Evolutionary conservation across 2,888 invertebrate genomes (phyloP).

Genomic region (Eugnorisma glareosa): DNA sequence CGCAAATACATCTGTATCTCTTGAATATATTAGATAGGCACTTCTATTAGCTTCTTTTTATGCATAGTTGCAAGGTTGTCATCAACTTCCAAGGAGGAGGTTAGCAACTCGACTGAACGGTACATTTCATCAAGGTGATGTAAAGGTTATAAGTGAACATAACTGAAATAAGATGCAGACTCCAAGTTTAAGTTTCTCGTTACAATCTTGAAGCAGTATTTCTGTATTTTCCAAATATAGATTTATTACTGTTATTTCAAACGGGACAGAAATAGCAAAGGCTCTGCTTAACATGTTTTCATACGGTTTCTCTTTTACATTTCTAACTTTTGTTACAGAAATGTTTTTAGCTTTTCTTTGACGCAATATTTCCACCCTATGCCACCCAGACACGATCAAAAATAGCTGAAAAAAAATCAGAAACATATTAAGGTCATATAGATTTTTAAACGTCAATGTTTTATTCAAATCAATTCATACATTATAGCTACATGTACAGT

Average conservation of each 20-base stretch:
- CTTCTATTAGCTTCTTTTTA: not conserved
- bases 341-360: too few relatives aligned
- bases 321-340: too few relatives aligned
- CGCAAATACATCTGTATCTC: conserved; percentile 6
- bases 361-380: not conserved
- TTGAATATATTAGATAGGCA: conserved; percentile 19
- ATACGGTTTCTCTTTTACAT: not conserved
- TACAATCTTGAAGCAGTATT: not conserved
- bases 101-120: not conserved
- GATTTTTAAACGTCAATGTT: not conserved
- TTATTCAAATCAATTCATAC: not conserved
- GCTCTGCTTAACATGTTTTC: not conserved
- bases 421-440: not conserved
- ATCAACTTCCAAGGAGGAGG: not conserved
- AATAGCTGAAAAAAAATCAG: not conserved
- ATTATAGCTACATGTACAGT: not conserved
- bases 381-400: not conserved
- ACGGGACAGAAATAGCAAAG: not conserved
- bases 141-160: not conserved
- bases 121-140: not conserved
- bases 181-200: not conserved
- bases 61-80: not conserved
- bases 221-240: not conserved
- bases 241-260: not conserved
- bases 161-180: not conserved